Evolutionary conservation across 2,113 vertebrate species (phyloP), one percentile per base, ranked within the genome.

Genomic region (Motacilla alba): DNA sequence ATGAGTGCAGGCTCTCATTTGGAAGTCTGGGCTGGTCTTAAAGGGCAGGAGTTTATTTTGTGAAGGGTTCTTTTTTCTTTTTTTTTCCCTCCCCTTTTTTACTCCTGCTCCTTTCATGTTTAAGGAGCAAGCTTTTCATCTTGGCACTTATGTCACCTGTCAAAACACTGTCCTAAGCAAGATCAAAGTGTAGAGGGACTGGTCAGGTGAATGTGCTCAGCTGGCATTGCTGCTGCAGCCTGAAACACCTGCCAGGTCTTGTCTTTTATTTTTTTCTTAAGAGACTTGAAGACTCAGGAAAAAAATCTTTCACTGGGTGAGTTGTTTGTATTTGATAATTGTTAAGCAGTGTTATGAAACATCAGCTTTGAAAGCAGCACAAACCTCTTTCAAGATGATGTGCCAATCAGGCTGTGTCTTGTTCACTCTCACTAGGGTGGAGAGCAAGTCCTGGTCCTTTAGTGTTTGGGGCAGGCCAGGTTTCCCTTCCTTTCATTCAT

Each of bases 131-230:
- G 30, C 13, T 69, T 44, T 96, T 94, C 56, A 78, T 69, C 68
- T 60, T 94, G 59, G 27, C 9, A 26, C 33, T 72, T 95, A 20
- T 15, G 47, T 89, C 80, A 78, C 56, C 56, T 81, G 43, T 87
- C 44, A 89, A 87, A 94, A 82, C 49, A 46, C 62, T 87, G 62
- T 41, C 53, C 64, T 78, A 44, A 49, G 49, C 55, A 92, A 84
- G 74, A 91, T 60, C 53, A 78, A 83, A 63, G 73, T 78, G 44
- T 56, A 39, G 72, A 81, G 77, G 50, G 64, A 75, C 76, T 60
- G 50, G 64, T 91, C 87, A 93, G 66, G 59, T 91, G 66, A 87
- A 96, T 41, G 49, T 76, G 62, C 56, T 96, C 64, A 81, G 64
- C 31, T 94, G 69, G 58, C 62, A 62, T 68, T 76, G 69, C 55